phyloP scores from a whole-genome alignment of 2,113 vertebrate genomes.

The Coracopsis vasa region DNA sequence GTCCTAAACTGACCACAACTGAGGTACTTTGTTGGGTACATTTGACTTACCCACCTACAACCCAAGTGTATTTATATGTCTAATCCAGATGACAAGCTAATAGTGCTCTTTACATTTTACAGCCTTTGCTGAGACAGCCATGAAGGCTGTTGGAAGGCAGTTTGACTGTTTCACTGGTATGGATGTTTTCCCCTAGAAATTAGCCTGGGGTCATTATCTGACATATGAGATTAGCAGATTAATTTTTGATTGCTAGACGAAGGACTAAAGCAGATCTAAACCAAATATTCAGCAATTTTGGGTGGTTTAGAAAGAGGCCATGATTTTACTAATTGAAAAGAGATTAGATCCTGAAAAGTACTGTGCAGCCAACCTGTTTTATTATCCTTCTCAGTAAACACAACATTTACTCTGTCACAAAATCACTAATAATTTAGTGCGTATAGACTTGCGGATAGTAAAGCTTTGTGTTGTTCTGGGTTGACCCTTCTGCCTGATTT shows the following conservation, averaged over 20 bases:
- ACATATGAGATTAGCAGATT: not conserved
- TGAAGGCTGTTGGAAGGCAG: not conserved
- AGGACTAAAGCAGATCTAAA: not conserved
- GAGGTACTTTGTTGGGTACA: not conserved
- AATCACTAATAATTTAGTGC: not conserved
- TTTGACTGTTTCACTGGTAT: not conserved
- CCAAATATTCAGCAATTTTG: not conserved
- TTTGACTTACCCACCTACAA: not conserved
- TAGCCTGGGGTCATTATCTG: not conserved
- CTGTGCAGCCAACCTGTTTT: not conserved
- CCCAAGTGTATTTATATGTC: not conserved
- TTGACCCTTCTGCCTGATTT: not conserved
- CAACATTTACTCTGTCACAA: not conserved
- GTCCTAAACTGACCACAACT: not conserved
- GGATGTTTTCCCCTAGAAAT: not conserved
- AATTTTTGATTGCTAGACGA: not conserved
- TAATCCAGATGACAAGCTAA: not conserved
- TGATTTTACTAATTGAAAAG: not conserved
- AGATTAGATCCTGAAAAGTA: not conserved
- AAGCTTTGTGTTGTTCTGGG: not conserved
- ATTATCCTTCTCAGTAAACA: not conserved
- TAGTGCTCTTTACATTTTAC: not conserved
- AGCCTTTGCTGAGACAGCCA: not conserved
- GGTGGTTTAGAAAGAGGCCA: not conserved
- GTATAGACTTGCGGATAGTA: not conserved